A percentile compares a stretch with the other conserved stretches of the same genome.
phyloP scores from a whole-genome alignment of 1,140 invertebrate genomes.

The Teleogryllus occipitalis region DNA sequence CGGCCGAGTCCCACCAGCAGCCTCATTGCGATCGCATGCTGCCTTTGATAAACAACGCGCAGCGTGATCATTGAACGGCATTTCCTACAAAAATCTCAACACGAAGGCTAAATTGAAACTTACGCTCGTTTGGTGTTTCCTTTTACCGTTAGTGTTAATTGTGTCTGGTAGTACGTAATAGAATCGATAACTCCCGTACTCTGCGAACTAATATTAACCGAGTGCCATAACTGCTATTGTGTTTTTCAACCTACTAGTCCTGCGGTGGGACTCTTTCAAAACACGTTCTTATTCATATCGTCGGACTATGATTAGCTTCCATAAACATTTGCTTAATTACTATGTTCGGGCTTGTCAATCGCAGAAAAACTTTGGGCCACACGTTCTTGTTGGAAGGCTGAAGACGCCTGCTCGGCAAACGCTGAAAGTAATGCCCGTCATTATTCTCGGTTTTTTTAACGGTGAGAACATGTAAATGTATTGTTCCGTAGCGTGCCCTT shows the following conservation, averaged over 20 bases:
- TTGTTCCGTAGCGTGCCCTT: background rate
- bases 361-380: background rate
- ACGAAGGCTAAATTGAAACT: too few relatives aligned
- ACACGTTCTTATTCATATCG: background rate
- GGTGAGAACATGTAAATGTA: background rate
- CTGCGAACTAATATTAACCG: background rate
- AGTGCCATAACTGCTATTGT: background rate
- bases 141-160: too few relatives aligned
- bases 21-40: background rate
- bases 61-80: background rate
- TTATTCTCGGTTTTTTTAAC: background rate
- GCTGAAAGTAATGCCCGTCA: background rate
- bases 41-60: background rate
- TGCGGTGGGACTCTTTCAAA: background rate
- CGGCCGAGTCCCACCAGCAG: background rate
- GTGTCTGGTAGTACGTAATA: too few relatives aligned
- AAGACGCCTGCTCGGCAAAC: background rate
- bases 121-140: too few relatives aligned
- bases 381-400: background rate
- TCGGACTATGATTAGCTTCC: background rate
- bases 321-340: slow-evolving; percentile 2
- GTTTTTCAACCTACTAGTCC: background rate
- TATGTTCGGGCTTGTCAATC: background rate
- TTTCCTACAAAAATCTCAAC: background rate
- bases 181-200: too few relatives aligned